Percentiles rank a stretch among this genome's conserved stretches.
phyloP scores from a whole-genome alignment of 2,888 invertebrate species.

The Andrena camellia region DNA sequence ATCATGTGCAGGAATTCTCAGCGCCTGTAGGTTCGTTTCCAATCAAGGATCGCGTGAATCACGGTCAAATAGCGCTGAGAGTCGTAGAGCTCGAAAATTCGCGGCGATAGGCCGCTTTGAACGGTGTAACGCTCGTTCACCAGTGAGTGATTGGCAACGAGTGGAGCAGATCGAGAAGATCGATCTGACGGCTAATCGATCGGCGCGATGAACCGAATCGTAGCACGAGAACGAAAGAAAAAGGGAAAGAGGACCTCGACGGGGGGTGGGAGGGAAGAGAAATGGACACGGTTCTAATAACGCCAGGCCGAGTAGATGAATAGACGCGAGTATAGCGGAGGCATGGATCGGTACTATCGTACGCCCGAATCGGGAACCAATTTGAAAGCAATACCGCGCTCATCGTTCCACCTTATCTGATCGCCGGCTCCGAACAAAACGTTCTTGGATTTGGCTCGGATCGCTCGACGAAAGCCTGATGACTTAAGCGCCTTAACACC shows the following conservation, averaged over 20 bases:
- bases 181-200: conserved; percentile 68
- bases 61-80: conserved; percentile 23
- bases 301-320: conserved; percentile 67
- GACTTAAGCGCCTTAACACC: conserved; percentile 72
- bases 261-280: conserved; percentile 21
- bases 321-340: conserved; percentile 62
- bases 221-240: conserved; percentile 42
- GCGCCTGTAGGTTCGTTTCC: neutral
- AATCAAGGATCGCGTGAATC: conserved; percentile 39
- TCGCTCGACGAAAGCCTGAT: conserved; percentile 62
- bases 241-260: neutral
- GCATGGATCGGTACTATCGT: conserved; percentile 75
- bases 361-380: conserved; percentile 83
- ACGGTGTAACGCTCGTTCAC: conserved; percentile 26
- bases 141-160: conserved; percentile 37
- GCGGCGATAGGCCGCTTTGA: conserved; percentile 52
- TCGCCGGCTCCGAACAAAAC: conserved; percentile 74
- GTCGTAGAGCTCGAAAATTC: conserved; percentile 52
- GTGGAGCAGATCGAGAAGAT: conserved; percentile 58
- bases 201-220: conserved; percentile 62
- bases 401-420: conserved; percentile 81
- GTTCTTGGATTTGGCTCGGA: conserved; percentile 72
- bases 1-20: conserved; percentile 40
- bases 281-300: conserved; percentile 67
- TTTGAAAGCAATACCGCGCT: conserved; percentile 83